Conservation (phyloP, 2,797 vertebrate genomes). For the Premnoplex brunnescens region DNA sequence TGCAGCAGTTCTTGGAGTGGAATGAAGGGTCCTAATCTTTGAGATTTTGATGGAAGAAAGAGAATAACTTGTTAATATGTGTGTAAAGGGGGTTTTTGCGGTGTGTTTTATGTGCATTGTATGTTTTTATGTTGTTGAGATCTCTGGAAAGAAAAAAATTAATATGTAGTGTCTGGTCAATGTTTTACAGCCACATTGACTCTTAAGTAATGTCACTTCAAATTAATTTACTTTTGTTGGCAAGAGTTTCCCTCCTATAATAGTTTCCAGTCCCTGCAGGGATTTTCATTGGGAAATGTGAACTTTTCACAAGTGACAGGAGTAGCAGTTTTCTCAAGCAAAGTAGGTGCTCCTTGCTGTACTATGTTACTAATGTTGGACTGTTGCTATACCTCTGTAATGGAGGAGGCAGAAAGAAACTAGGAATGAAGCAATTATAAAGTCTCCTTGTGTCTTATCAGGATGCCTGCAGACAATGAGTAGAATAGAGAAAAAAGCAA, state of each 20-base stretch:
- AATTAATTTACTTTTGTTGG: not conserved
- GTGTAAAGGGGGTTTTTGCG: not conserved
- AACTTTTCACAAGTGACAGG: not conserved
- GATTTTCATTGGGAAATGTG: not conserved
- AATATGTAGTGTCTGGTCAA: not conserved
- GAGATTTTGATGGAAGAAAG: not conserved
- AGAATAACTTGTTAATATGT: not conserved
- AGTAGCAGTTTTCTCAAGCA: not conserved
- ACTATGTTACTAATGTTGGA: rapidly evolving
- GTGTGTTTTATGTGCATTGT: not conserved
- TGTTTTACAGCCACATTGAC: not conserved
- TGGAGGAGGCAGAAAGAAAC: not conserved
- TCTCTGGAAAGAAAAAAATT: not conserved
- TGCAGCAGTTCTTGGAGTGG: not conserved
- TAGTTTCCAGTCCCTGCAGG: not conserved
- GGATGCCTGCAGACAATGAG: not conserved
- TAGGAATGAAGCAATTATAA: not conserved
- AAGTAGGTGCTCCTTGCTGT: not conserved
- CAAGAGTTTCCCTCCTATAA: not conserved
- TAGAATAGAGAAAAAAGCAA: not conserved
- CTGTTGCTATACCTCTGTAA: not conserved
- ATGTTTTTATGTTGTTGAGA: not conserved
- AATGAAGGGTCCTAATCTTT: not conserved
- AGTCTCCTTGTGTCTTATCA: not conserved
- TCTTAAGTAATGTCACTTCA: not conserved